Conservation (phyloP, 2,888 invertebrate genomes). For the Hipparchia sbordonii region DNA sequence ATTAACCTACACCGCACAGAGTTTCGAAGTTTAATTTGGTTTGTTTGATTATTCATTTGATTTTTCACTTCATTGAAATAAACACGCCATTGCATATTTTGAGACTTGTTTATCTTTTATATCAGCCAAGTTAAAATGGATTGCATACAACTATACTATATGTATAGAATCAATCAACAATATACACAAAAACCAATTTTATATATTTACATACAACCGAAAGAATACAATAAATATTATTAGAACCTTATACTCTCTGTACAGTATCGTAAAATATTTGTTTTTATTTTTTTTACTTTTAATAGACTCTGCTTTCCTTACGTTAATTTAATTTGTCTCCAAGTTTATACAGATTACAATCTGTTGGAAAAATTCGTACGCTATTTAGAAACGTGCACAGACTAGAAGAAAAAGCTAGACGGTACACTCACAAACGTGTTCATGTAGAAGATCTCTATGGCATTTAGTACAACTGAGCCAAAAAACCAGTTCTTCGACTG, state of each 20-base stretch:
- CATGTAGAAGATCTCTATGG: neutral
- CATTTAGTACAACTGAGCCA: too few relatives aligned
- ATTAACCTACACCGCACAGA: too few relatives aligned
- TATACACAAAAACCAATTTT: slow-evolving; percentile 49
- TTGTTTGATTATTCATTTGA: too few relatives aligned
- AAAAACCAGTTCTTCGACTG: neutral
- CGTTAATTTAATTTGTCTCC: slow-evolving; percentile 6
- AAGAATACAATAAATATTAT: slow-evolving; percentile 64
- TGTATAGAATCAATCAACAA: slow-evolving; percentile 28
- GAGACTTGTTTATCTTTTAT: too few relatives aligned
- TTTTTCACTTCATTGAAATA: too few relatives aligned
- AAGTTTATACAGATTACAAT: neutral
- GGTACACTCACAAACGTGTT: neutral
- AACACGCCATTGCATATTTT: too few relatives aligned
- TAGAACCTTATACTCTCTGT: slow-evolving; percentile 75
- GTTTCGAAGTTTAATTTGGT: too few relatives aligned
- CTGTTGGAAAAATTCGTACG: slow-evolving; percentile 3
- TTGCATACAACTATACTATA: slow-evolving; percentile 9
- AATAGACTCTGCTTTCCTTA: slow-evolving; percentile 57
- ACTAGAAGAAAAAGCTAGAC: slow-evolving; percentile 5
- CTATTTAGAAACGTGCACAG: neutral
- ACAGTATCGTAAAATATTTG: slow-evolving; percentile 59
- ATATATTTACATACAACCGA: slow-evolving; percentile 64
- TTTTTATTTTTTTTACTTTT: slow-evolving; percentile 39
- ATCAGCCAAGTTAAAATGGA: neutral